These are phyloP conservation scores for Bucco capensis DNA, from an alignment of 2,113 vertebrate genomes.

Conservation along the genomic window DNA sequence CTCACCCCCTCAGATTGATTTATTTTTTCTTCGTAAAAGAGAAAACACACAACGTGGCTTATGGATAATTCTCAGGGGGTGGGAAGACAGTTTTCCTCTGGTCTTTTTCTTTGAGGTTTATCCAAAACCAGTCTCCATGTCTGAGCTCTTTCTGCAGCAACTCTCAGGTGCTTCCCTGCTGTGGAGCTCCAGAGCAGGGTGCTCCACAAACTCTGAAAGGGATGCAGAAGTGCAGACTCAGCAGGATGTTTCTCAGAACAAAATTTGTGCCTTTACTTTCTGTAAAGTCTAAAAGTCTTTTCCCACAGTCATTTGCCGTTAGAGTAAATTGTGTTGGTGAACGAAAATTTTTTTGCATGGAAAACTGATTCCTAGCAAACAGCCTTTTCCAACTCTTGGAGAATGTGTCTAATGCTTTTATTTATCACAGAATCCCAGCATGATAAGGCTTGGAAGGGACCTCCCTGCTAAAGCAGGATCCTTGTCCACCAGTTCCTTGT, in stretches of 20 bases:
- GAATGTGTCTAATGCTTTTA: not conserved
- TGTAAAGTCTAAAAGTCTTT: not conserved
- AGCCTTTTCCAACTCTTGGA: not conserved
- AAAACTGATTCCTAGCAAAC: not conserved
- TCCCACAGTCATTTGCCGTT: not conserved
- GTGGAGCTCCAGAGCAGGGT: rapidly evolving
- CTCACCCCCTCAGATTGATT: not conserved
- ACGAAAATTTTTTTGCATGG: too few species aligned
- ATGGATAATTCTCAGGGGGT: not conserved
- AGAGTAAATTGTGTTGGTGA: not conserved
- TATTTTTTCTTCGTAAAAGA: not conserved
- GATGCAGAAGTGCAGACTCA: not conserved
- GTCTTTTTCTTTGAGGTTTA: not conserved
- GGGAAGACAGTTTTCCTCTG: not conserved
- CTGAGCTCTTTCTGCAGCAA: not conserved
- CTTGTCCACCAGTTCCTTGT: too few species aligned
- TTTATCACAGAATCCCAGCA: not conserved
- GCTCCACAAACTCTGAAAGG: not conserved
- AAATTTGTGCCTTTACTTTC: not conserved
- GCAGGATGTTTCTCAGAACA: not conserved
- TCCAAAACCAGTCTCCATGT: not conserved
- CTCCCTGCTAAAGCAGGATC: too few species aligned
- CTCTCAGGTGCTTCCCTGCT: not conserved
- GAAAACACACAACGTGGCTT: not conserved
- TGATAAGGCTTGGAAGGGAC: too few species aligned